Evolutionary conservation across 2,888 invertebrate species (phyloP).

Genomic region (Ctenicera cuprea): DNA sequence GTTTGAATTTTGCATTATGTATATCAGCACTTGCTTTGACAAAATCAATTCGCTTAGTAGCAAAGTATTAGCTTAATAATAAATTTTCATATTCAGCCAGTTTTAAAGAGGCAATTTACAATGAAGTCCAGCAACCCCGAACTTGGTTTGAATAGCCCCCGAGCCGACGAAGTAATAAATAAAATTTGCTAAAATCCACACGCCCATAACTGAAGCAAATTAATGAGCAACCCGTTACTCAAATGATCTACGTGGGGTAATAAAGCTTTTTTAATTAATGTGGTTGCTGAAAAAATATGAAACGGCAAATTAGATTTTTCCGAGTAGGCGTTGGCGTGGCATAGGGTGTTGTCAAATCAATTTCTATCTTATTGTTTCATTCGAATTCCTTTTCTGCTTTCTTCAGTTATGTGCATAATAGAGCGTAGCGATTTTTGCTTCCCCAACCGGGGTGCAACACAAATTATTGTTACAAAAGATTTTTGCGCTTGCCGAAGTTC

Average conservation of each 20-base stretch:
- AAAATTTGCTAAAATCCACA: constrained; percentile 18
- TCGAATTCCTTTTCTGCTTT: background rate
- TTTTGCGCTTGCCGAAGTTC: constrained; percentile 34
- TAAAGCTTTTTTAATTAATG: constrained; percentile 16
- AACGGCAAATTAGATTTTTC: constrained; percentile 6
- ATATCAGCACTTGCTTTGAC: background rate
- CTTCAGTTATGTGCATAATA: constrained; percentile 15
- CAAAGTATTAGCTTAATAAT: constrained; percentile 1
- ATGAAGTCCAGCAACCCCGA: constrained; percentile 11
- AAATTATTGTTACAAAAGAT: constrained; percentile 43
- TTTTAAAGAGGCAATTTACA: constrained; percentile 7
- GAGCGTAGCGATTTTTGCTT: constrained; percentile 19
- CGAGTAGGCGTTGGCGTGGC: constrained; percentile 1
- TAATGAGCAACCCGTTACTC: constrained; percentile 22
- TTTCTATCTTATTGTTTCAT: constrained; percentile 5
- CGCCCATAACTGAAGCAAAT: constrained; percentile 17
- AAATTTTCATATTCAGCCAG: constrained; percentile 16
- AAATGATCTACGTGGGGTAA: constrained; percentile 17
- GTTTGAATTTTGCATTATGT: too few species aligned
- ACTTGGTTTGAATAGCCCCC: background rate
- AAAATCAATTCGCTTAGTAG: background rate
- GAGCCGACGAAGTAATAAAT: constrained; percentile 20
- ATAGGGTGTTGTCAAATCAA: constrained; percentile 22
- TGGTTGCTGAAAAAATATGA: constrained; percentile 9
- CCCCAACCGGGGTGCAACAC: constrained; percentile 18